A percentile compares a stretch with the other conserved stretches of the same genome.
These are phyloP conservation scores for Lydus trimaculatus DNA, from an alignment of 2,888 invertebrate genomes.

Conservation along the genomic window DNA sequence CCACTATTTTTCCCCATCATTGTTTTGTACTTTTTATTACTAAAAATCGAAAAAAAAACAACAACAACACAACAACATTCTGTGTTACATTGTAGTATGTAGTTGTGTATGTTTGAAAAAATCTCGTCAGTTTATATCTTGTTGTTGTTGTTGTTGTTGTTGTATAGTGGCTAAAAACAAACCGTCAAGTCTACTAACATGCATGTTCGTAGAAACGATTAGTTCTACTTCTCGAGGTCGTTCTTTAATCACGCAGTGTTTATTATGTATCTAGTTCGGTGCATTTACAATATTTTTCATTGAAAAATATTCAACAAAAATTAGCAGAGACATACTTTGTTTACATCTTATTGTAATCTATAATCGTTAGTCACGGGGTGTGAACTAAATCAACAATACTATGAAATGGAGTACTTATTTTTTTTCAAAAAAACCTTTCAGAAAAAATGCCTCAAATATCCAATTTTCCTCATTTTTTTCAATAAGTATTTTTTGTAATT, in stretches of 20 bases:
- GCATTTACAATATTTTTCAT: constrained; percentile 3
- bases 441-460: no score
- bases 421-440: no score
- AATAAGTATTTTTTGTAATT: no score
- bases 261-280: constrained; percentile 15
- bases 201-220: constrained; percentile 50
- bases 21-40: neutral
- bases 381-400: no score
- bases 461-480: no score
- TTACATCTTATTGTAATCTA: neutral
- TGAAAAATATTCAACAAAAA: neutral
- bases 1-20: neutral
- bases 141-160: constrained; percentile 5
- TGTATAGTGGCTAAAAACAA: constrained; percentile 13
- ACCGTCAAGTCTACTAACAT: constrained; percentile 36
- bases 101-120: no score
- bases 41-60: no score
- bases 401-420: no score
- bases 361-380: neutral
- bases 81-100: no score
- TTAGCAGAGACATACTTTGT: neutral
- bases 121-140: neutral
- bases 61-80: no score
- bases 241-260: constrained; percentile 43
- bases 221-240: constrained; percentile 45